Base-by-base conservation (phyloP, 2,888 invertebrate genomes). In the Loripinus fragilis region DNA sequence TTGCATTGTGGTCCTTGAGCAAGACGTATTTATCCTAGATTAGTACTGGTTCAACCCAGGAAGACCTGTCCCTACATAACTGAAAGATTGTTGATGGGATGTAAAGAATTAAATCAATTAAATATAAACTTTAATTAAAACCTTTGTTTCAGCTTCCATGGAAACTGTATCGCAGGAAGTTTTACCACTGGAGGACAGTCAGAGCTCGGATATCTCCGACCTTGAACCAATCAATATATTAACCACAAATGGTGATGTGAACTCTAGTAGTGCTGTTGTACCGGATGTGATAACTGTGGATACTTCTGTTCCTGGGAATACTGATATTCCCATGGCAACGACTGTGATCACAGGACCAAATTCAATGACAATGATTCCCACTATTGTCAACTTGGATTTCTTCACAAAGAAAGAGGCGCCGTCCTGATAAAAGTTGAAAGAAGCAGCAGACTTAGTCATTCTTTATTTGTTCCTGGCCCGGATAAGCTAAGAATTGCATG, bases 341-440 rank as follows among this genome's bases (percentile, higher is more conserved):
- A 70, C 80, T 70, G 83, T 83, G 8, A 73, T 83, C 42, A 83
- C 83, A n/a, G 83, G 83, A 52, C 68, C 80, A 17, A 80, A 83
- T 45, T 69, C 78, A 0, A 35, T 79, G 1, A 65, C 74, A 20
- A 25, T 83, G 55, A 76, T 83, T 17, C 79, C 83, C 15, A 78
- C 80, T 55, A 67, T 83, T 38, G 65, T 83, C 17, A 83, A 83
- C 28, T 28, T 78, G 25, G 71, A 83, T 35, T 67, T 67, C n/a
- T 42, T n/a, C 25, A 67, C 28, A 10, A 67, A 25, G 12, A 25
- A 67, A 20, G 25, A 42, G 2, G 3, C 12, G 38, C 38, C 42
- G 42, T 23, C 67, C n/a, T 67, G 67, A 67, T 67, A 20, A 45
- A 45, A 3, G 45, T 20, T 45, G 45, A 45, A 12, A 15, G n/a